A percentile compares a stretch with the other conserved stretches of the same genome.
These are phyloP conservation scores for Ligdia adustata DNA, from an alignment of 2,888 invertebrate genomes.

Conservation along the genomic window DNA sequence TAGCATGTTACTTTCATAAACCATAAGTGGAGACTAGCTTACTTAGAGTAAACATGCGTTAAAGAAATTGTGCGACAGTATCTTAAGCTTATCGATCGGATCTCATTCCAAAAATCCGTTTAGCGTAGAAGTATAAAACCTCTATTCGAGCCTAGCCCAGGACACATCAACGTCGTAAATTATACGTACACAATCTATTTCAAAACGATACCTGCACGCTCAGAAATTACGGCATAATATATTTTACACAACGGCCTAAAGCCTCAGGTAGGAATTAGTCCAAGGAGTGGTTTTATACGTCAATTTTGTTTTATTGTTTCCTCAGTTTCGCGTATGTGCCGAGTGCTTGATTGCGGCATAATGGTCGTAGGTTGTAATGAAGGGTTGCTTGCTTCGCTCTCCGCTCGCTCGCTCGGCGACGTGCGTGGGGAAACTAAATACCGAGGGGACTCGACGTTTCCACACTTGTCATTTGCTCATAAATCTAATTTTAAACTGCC, in stretches of 20 bases:
- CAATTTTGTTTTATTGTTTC: conserved; percentile 80
- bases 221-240: conserved; percentile 59
- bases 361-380: conserved; percentile 76
- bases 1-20: background rate
- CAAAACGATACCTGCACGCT: conserved; percentile 45
- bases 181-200: conserved; percentile 47
- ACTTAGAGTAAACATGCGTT: conserved; percentile 1
- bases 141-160: conserved; percentile 18
- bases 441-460: conserved; percentile 69
- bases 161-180: conserved; percentile 42
- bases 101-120: conserved; percentile 12
- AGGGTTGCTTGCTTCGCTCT: conserved; percentile 74
- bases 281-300: conserved; percentile 76
- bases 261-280: conserved; percentile 62
- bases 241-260: conserved; percentile 61
- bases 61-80: background rate
- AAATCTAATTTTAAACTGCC: conserved; percentile 64
- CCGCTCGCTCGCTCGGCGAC: conserved; percentile 44
- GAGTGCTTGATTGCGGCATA: conserved; percentile 79
- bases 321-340: conserved; percentile 79
- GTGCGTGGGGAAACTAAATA: conserved; percentile 71
- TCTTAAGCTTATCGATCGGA: background rate
- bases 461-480: conserved; percentile 66
- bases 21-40: background rate
- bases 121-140: conserved; percentile 16